Percentiles rank a stretch among this genome's conserved stretches.
phyloP scores from a whole-genome alignment of 1,140 invertebrate genomes.

The Spodoptera frugiperda region DNA sequence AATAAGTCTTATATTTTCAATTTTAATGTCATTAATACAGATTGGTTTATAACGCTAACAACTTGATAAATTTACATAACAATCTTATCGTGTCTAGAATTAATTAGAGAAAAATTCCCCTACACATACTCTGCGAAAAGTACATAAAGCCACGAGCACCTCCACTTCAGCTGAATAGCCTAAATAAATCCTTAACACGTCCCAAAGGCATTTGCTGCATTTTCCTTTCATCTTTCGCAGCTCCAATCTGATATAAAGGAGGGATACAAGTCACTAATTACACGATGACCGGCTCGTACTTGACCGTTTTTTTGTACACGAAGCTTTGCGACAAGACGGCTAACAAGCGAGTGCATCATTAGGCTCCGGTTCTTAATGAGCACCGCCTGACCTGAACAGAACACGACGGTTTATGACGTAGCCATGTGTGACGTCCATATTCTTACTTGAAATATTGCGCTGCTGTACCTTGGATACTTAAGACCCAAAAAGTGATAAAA shows the following conservation, averaged over 20 bases:
- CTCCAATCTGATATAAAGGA: slow-evolving; percentile 37
- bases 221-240: slow-evolving; percentile 23
- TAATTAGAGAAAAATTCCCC: not conserved
- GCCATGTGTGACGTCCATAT: not conserved
- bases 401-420: slow-evolving; percentile 1
- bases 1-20: too few relatives aligned
- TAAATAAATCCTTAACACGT: not conserved
- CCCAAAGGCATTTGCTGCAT: slow-evolving; percentile 6
- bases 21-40: too few relatives aligned
- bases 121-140: not conserved
- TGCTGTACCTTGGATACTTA: slow-evolving; percentile 1
- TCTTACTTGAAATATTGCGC: slow-evolving; percentile 6
- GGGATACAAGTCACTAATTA: slow-evolving; percentile 47
- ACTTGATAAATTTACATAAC: too few relatives aligned
- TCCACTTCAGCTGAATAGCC: not conserved
- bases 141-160: not conserved
- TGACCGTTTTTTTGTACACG: slow-evolving; percentile 55
- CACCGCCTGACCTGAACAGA: slow-evolving; percentile 38
- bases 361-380: slow-evolving; percentile 65
- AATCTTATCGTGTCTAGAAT: not conserved
- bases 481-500: not conserved
- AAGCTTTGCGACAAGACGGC: slow-evolving; percentile 56
- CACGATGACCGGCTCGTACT: slow-evolving; percentile 38
- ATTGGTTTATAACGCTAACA: too few relatives aligned
- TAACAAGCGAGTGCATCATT: slow-evolving; percentile 71